phyloP scores from a whole-genome alignment of 2,113 vertebrate species.

The Aegypius monachus region DNA sequence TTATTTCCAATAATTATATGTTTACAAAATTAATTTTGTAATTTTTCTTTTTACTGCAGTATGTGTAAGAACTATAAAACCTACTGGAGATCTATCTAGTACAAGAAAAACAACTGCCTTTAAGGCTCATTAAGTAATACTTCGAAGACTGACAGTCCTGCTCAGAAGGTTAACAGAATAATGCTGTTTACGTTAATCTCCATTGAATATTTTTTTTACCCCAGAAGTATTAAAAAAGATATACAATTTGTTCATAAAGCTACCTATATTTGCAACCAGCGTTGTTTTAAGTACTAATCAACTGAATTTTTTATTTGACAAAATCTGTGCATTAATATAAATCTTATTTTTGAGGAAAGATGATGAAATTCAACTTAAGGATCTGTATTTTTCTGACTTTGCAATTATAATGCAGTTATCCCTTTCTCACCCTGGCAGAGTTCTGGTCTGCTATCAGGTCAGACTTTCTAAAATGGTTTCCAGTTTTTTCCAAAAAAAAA shows the following conservation, averaged over 20 bases:
- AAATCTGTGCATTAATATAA: neutral
- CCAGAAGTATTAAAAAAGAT: neutral
- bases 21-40: neutral
- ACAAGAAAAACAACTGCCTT: neutral
- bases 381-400: neutral
- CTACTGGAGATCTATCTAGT: neutral
- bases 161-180: neutral
- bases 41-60: neutral
- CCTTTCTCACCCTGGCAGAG: neutral
- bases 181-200: neutral
- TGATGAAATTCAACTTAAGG: neutral
- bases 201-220: neutral
- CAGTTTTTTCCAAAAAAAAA: neutral
- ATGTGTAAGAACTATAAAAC: neutral
- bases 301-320: neutral
- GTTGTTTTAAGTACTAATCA: neutral
- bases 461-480: neutral
- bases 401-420: neutral
- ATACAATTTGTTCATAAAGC: neutral
- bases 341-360: neutral
- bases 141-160: neutral
- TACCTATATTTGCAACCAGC: neutral
- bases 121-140: neutral
- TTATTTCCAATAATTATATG: neutral
- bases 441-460: neutral